A percentile compares a stretch with the other conserved stretches of the same genome.
Conservation (phyloP, 2,797 vertebrate species). For the Novumbra hubbsi region DNA sequence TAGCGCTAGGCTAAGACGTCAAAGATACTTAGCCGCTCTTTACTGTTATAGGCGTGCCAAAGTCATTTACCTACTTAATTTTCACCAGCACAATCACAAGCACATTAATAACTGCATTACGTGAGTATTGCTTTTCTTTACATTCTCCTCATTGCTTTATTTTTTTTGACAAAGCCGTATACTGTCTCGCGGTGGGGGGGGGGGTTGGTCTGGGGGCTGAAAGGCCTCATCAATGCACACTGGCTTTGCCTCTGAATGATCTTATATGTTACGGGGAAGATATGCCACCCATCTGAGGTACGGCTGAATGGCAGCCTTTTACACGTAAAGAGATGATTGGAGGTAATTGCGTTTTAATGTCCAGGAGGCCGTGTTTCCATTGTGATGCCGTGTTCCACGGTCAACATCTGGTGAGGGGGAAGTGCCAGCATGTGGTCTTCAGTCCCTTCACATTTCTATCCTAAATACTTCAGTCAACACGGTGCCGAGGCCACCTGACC, state of each 20-base stretch:
- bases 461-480: constrained; percentile 64
- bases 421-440: constrained; percentile 66
- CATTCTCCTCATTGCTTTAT: background rate
- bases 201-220: constrained; percentile 19
- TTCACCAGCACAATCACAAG: constrained; percentile 53
- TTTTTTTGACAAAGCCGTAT: constrained; percentile 13
- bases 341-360: constrained; percentile 68
- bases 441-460: constrained; percentile 61
- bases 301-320: constrained; percentile 63
- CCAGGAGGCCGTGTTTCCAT: constrained; percentile 52
- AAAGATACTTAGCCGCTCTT: background rate
- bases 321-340: constrained; percentile 63
- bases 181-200: constrained; percentile 5
- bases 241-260: constrained; percentile 27
- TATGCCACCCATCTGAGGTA: constrained; percentile 60
- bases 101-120: constrained; percentile 24
- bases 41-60: background rate
- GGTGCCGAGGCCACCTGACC: constrained; percentile 11
- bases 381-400: constrained; percentile 51
- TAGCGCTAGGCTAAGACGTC: background rate
- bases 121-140: constrained; percentile 21
- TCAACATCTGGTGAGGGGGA: constrained; percentile 63
- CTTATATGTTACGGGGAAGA: constrained; percentile 39
- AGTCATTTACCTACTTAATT: constrained; percentile 24
- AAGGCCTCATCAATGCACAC: constrained; percentile 46